phyloP scores from a whole-genome alignment of 2,113 vertebrate genomes.

The Notiomystis cincta region DNA sequence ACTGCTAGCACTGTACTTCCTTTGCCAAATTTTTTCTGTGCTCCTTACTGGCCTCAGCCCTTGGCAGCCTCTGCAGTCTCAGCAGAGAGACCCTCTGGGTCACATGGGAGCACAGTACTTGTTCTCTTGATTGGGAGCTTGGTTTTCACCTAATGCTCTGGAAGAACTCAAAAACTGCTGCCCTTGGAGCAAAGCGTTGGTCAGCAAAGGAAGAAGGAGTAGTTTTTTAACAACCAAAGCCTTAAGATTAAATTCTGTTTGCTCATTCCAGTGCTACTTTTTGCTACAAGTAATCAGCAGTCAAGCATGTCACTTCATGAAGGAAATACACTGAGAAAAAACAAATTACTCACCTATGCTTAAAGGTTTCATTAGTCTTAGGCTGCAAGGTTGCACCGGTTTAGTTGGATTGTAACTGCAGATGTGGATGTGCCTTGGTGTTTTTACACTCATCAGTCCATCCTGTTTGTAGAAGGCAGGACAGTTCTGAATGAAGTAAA shows the following conservation, averaged over 20 bases:
- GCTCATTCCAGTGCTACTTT: neutral
- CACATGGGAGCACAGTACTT: rapidly evolving
- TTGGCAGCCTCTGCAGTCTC: neutral
- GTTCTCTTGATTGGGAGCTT: neutral
- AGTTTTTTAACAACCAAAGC: neutral
- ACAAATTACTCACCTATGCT: rapidly evolving
- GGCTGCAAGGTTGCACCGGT: neutral
- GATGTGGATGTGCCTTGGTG: neutral
- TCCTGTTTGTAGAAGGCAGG: neutral
- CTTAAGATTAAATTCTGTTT: neutral
- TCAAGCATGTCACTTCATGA: neutral
- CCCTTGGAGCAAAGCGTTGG: neutral
- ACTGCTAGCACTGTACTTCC: neutral
- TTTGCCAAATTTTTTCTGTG: rapidly evolving
- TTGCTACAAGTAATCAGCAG: neutral
- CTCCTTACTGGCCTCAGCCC: neutral
- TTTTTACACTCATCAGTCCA: neutral
- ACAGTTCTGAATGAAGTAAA: neutral
- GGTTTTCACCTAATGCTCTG: neutral
- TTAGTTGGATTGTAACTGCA: neutral
- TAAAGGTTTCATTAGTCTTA: neutral
- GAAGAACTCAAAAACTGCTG: neutral
- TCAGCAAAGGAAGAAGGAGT: neutral
- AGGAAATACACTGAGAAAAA: neutral
- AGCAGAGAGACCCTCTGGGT: neutral